Percentiles rank a stretch among this genome's conserved stretches.
phyloP scores from a whole-genome alignment of 1,140 invertebrate species.

The Apis cerana region DNA sequence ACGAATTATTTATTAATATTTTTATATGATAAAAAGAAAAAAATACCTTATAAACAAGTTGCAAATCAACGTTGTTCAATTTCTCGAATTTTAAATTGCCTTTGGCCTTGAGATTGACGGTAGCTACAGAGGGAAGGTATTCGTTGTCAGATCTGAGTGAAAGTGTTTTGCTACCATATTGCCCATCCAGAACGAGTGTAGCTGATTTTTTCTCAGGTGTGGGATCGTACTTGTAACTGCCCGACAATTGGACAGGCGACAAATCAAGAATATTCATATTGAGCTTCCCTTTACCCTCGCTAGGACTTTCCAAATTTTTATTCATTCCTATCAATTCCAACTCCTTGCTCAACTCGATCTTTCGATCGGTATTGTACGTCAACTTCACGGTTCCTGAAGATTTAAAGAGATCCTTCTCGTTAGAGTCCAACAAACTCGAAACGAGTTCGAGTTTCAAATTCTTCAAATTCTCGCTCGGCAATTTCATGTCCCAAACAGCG shows the following conservation, averaged over 20 bases:
- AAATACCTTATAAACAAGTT: constrained; percentile 81
- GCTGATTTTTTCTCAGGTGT: constrained; percentile 72
- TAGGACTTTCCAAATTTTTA: background rate
- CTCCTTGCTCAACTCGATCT: constrained; percentile 70
- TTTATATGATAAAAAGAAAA: background rate
- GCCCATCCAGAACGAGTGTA: constrained; percentile 48
- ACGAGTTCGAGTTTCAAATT: constrained; percentile 74
- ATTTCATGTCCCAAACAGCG: constrained; percentile 73
- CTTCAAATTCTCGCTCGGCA: constrained; percentile 82
- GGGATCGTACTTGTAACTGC: constrained; percentile 76
- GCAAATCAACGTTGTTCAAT: constrained; percentile 82
- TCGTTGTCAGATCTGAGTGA: constrained; percentile 52
- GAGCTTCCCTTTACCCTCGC: constrained; percentile 34
- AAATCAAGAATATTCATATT: constrained; percentile 42
- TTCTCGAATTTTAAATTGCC: constrained; percentile 79
- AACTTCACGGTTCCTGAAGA: constrained; percentile 60
- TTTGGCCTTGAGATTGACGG: constrained; percentile 59
- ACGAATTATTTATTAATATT: background rate
- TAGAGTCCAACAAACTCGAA: constrained; percentile 61
- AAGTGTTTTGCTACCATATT: constrained; percentile 66
- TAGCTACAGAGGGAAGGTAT: constrained; percentile 55
- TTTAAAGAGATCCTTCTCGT: constrained; percentile 63
- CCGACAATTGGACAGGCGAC: constrained; percentile 67
- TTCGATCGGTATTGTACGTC: constrained; percentile 83
- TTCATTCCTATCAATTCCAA: background rate